These are phyloP conservation scores for Corythornis cristatus DNA, from an alignment of 2,113 vertebrate species.

Conservation along the genomic window DNA sequence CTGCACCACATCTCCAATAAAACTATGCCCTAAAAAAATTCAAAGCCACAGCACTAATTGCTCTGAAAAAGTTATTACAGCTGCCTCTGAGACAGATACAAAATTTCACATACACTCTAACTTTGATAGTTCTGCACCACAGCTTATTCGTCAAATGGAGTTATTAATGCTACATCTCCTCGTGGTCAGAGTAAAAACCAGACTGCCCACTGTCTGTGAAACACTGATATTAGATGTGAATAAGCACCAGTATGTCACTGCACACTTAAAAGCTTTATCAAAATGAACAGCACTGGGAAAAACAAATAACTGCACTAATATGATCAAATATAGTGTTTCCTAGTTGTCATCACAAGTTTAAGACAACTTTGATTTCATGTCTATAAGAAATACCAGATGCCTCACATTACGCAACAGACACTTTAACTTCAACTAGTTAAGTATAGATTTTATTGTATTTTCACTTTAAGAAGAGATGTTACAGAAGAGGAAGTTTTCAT, in stretches of 20 bases:
- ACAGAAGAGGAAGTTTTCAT: slow-evolving; percentile 52
- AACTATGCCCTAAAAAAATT: background rate
- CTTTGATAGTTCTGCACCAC: background rate
- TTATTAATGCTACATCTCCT: background rate
- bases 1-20: background rate
- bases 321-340: background rate
- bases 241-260: background rate
- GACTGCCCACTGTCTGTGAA: background rate
- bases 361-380: background rate
- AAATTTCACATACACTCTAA: background rate
- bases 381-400: background rate
- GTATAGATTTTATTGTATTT: slow-evolving; percentile 21
- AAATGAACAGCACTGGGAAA: background rate
- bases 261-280: background rate
- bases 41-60: background rate
- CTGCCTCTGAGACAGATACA: background rate
- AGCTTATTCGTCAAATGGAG: background rate
- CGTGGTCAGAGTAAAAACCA: background rate
- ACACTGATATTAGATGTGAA: background rate
- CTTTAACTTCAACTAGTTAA: slow-evolving; percentile 1
- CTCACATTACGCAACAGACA: background rate
- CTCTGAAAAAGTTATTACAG: background rate
- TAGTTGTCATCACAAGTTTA: background rate
- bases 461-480: slow-evolving; percentile 18
- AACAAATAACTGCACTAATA: background rate